Conservation (phyloP, 2,797 vertebrate species). For the Lates japonicus region DNA sequence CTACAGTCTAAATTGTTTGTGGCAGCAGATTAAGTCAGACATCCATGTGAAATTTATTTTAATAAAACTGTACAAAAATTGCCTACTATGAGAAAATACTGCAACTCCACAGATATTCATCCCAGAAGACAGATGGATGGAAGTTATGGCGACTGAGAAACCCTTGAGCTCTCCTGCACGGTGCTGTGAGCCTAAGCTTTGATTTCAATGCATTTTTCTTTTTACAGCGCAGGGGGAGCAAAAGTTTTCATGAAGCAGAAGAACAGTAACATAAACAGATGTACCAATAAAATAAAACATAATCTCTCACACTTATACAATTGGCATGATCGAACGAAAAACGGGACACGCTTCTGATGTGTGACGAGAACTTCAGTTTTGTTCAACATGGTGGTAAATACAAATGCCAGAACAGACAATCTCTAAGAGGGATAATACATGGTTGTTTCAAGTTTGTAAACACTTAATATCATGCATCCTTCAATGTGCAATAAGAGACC, state of each 20-base stretch:
- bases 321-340: constrained; percentile 62
- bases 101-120: constrained; percentile 81
- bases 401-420: constrained; percentile 76
- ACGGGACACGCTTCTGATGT: constrained; percentile 50
- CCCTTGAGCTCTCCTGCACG: constrained; percentile 60
- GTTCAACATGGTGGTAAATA: constrained; percentile 78
- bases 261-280: constrained; percentile 64
- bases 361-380: constrained; percentile 63
- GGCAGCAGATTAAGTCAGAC: constrained; percentile 87
- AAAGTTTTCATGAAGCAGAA: constrained; percentile 66
- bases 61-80: constrained; percentile 86
- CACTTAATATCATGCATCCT: constrained; percentile 88
- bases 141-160: constrained; percentile 65
- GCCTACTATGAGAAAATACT: constrained; percentile 85
- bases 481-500: constrained; percentile 85
- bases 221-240: constrained; percentile 62
- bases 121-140: constrained; percentile 79
- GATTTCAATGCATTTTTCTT: constrained; percentile 39
- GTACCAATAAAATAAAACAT: constrained; percentile 68
- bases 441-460: constrained; percentile 87
- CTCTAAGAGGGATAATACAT: constrained; percentile 79
- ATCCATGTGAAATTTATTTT: constrained; percentile 87
- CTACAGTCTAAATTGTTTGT: constrained; percentile 89
- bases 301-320: constrained; percentile 64
- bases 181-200: constrained; percentile 39